These are phyloP conservation scores for Priocnemis perturbator DNA, from an alignment of 2,888 invertebrate genomes.

Conservation along the genomic window DNA sequence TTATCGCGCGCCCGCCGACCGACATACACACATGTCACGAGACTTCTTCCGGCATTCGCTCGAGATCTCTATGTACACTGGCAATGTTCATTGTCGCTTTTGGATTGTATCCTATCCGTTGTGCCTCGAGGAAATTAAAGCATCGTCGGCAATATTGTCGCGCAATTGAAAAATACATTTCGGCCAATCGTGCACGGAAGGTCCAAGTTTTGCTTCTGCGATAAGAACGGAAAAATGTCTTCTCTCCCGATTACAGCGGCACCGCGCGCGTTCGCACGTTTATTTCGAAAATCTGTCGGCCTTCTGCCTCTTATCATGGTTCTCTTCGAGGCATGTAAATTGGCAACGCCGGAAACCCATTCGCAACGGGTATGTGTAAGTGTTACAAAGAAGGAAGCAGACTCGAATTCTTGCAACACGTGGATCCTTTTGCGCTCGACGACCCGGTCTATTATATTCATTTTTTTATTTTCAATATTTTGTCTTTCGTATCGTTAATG, in stretches of 20 bases:
- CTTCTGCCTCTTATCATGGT: no score
- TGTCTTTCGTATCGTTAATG: conserved; percentile 52
- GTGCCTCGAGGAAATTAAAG: conserved; percentile 2
- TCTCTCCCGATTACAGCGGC: background rate
- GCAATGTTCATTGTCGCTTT: no score
- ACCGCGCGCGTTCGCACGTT: no score
- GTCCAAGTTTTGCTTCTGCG: conserved; percentile 20
- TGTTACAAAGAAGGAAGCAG: background rate
- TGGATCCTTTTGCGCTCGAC: conserved; percentile 57
- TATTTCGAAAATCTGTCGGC: no score
- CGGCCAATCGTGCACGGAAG: conserved; percentile 52
- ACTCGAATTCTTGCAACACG: conserved; percentile 48
- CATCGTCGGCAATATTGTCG: background rate
- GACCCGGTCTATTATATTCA: conserved; percentile 51
- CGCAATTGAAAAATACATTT: background rate
- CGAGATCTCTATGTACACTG: conserved; percentile 10
- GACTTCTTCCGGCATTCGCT: no score
- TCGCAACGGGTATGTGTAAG: background rate
- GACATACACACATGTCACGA: no score
- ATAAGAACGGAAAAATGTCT: conserved; percentile 2
- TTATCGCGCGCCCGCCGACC: background rate
- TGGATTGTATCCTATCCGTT: no score
- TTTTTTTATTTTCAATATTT: conserved; percentile 52
- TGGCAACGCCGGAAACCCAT: background rate
- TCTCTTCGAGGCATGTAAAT: background rate